Base-by-base conservation (phyloP, 2,797 vertebrate genomes). In the Neomorphus geoffroyi region DNA sequence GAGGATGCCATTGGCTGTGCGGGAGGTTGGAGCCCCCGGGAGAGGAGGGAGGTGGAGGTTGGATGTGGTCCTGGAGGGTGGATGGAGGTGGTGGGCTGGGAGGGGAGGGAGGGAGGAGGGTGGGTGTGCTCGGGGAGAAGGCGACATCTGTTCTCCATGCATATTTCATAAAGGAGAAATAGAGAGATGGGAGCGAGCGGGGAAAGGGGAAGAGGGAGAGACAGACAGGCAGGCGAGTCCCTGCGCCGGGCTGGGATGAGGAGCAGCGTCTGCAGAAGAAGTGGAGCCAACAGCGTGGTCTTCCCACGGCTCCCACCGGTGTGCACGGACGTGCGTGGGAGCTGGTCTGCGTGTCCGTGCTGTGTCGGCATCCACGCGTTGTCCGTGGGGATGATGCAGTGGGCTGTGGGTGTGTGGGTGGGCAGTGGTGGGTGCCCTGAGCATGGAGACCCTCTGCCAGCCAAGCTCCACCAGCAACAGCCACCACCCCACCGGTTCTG, bases 101-200 rank as follows among this genome's bases (percentile, higher is more conserved):
- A 57, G 28, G 51, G 37, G 93, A 88, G 80, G 45, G 48, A 46
- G 81, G 58, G 51, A 39, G 48, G 41, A 51, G 73, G 79, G 82
- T 50, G 87, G 86, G 86, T 62, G 56, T 35, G 93, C 88, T 80
- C 48, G 3, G 79, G 96, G 97, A 95, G 94, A 96, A 87, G 96
- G 96, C 93, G 97, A 97, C 97, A 98, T 98, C 98, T 98, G 98
- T 98, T 98, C 97, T 46, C 95, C 97, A 97, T 98, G 97, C 97
- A 98, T 98, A 97, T 98, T 98, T 98, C 97, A 98, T 98, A 97
- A 98, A 97, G 96, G 92, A 97, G 97, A 97, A 96, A 97, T 95
- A 53, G 97, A 97, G 97, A 97, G 96, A 72, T 43, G 91, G 74
- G 90, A 77, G 74, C 1, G 18, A 69, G 21, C 3, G 21, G 28